phyloP scores from a whole-genome alignment of 2,888 invertebrate species.

The Troides oblongomaculatus region DNA sequence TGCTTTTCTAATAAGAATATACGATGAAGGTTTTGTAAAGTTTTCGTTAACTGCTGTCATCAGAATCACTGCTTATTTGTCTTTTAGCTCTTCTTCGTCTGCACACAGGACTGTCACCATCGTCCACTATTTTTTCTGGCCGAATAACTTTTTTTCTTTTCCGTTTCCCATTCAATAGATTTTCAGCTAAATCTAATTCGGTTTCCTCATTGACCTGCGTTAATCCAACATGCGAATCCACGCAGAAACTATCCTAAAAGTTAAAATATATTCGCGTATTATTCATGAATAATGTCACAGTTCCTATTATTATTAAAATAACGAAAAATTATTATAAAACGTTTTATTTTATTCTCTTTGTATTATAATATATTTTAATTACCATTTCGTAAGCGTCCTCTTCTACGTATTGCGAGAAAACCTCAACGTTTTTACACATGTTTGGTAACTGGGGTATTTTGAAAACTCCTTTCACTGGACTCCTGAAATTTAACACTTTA shows the following conservation, averaged over 20 bases:
- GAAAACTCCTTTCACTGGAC: constrained; percentile 80
- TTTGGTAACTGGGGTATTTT: constrained; percentile 80
- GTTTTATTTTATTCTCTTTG: background rate
- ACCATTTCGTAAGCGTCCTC: constrained; percentile 78
- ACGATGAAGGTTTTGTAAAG: background rate
- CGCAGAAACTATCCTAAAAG: constrained; percentile 84
- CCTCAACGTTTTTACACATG: constrained; percentile 58
- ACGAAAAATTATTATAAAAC: background rate
- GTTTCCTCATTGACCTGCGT: constrained; percentile 71
- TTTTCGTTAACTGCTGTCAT: constrained; percentile 55
- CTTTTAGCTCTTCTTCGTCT: constrained; percentile 51
- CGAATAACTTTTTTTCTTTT: constrained; percentile 45
- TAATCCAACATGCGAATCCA: constrained; percentile 78
- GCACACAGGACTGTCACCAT: constrained; percentile 57
- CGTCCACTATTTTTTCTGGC: constrained; percentile 28
- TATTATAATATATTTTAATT: constrained; percentile 28
- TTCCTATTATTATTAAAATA: no score
- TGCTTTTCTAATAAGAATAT: no score
- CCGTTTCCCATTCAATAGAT: constrained; percentile 64
- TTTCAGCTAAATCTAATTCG: constrained; percentile 83
- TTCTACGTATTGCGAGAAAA: constrained; percentile 76
- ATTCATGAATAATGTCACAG: background rate
- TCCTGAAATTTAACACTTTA: constrained; percentile 63
- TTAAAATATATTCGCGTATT: constrained; percentile 25
- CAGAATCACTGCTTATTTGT: constrained; percentile 70